Conservation (phyloP, 2,888 invertebrate species). For the Melipona bicolor region DNA sequence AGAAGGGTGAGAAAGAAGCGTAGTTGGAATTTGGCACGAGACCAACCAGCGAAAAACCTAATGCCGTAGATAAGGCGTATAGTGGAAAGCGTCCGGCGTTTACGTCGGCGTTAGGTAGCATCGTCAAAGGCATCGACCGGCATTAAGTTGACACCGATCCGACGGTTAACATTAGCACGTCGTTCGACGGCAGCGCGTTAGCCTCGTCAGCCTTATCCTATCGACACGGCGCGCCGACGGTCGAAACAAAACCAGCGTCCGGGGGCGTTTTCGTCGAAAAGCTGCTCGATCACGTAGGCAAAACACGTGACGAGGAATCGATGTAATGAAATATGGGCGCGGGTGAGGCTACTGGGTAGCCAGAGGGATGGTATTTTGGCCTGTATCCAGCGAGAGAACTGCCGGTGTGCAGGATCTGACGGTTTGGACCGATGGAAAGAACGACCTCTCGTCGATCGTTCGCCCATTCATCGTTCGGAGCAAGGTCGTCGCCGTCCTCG, state of each 20-base stretch:
- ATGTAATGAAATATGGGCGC: constrained; percentile 57
- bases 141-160: constrained; percentile 11
- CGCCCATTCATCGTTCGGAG: constrained; percentile 54
- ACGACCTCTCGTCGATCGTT: constrained; percentile 51
- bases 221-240: constrained; percentile 1
- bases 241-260: constrained; percentile 21
- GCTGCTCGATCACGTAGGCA: constrained; percentile 49
- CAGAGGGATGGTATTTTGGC: constrained; percentile 47
- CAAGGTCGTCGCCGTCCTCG: constrained; percentile 46
- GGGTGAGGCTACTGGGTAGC: not conserved
- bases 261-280: not conserved
- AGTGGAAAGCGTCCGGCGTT: not conserved
- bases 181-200: constrained; percentile 17
- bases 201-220: constrained; percentile 24
- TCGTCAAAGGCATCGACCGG: constrained; percentile 28
- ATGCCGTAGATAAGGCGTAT: constrained; percentile 15
- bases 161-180: too few species aligned
- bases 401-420: constrained; percentile 32
- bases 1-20: constrained; percentile 22
- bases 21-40: constrained; percentile 27
- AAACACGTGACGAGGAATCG: constrained; percentile 57
- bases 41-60: constrained; percentile 14
- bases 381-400: constrained; percentile 31
- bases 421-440: constrained; percentile 35
- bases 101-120: not conserved